Evolutionary conservation across 2,113 vertebrate species (phyloP).

Genomic region (Phalacrocorax carbo): DNA sequence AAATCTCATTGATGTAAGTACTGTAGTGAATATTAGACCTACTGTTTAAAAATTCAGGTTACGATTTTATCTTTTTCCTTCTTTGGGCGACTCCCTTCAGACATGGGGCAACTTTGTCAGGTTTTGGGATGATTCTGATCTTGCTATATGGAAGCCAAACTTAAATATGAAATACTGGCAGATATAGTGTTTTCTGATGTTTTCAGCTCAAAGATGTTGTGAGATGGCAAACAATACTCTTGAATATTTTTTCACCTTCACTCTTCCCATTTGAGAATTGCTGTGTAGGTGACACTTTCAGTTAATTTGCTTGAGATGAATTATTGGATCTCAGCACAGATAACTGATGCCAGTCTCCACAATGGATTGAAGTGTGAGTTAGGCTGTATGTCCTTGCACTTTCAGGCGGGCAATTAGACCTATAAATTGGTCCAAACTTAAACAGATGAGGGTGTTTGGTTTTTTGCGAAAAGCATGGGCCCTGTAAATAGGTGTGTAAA

Average conservation of each 20-base stretch:
- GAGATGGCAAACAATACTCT: background rate
- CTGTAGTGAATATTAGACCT: background rate
- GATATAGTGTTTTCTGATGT: background rate
- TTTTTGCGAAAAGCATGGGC: background rate
- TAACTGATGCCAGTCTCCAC: background rate
- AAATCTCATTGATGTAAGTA: constrained; percentile 92
- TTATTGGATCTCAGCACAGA: background rate
- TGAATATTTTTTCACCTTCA: background rate
- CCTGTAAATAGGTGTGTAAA: background rate
- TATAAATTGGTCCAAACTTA: background rate
- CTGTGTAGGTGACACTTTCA: background rate
- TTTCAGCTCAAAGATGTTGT: background rate
- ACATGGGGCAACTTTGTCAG: background rate
- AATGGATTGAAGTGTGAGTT: background rate
- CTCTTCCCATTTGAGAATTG: background rate
- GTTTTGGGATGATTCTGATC: background rate
- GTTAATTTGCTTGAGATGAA: background rate
- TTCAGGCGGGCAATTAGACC: background rate
- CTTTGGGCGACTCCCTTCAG: background rate
- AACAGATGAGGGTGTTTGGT: background rate
- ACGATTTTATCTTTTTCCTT: background rate
- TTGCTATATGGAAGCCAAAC: background rate
- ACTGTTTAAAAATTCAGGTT: background rate
- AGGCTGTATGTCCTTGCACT: background rate
- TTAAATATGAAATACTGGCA: background rate